Conservation (phyloP, 2,888 invertebrate species). For the Dichetophora obliterata region DNA sequence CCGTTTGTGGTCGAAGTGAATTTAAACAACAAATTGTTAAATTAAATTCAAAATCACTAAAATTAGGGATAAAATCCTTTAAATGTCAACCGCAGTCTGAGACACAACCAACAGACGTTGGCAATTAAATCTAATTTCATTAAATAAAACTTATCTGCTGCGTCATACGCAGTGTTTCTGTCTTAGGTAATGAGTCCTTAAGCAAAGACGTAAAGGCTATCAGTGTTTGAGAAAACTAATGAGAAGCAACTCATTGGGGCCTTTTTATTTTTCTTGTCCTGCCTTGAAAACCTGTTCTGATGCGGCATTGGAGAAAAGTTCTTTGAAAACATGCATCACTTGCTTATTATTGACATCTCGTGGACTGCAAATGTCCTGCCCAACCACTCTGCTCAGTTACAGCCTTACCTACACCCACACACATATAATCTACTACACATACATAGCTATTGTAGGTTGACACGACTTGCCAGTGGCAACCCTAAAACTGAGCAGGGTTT, state of each 20-base stretch:
- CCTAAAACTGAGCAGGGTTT: constrained; percentile 36
- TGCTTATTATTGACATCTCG: neutral
- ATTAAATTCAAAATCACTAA: neutral
- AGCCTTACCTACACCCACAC: neutral
- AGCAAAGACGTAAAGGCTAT: neutral
- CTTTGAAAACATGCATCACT: neutral
- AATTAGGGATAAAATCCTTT: neutral
- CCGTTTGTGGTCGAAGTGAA: neutral
- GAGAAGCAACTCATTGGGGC: neutral
- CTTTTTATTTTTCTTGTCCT: neutral
- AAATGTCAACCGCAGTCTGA: neutral
- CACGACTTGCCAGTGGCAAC: neutral
- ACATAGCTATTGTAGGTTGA: neutral
- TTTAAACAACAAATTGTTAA: neutral
- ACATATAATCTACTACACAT: neutral
- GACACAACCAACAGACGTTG: neutral
- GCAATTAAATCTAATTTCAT: neutral
- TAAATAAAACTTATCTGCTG: constrained; percentile 6
- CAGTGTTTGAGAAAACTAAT: neutral
- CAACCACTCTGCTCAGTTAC: neutral
- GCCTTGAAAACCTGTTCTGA: neutral
- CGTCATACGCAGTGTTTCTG: neutral
- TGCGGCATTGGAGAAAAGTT: neutral
- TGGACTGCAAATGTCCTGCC: constrained; percentile 14
- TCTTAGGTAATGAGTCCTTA: neutral